Percentiles rank a stretch among this genome's conserved stretches.
Evolutionary conservation across 2,113 vertebrate genomes (phyloP).

Genomic region (Maccullochella peelii): DNA sequence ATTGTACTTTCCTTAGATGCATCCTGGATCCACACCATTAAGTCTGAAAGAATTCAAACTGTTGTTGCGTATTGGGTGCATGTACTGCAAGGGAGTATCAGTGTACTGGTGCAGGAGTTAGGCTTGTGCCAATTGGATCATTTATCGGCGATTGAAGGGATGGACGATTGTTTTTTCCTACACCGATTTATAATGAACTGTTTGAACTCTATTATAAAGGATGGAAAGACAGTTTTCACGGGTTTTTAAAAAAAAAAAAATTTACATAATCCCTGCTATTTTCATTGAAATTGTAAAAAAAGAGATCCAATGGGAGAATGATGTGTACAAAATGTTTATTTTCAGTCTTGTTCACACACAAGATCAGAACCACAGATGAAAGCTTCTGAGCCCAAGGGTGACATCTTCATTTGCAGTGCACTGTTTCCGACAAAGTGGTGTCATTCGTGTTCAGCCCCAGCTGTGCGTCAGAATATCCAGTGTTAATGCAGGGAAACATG

Average conservation of each 20-base stretch:
- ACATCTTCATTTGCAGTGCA: constrained; percentile 21
- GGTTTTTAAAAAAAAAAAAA: too few relatives aligned
- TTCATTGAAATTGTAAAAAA: not conserved
- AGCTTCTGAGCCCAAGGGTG: constrained; percentile 21
- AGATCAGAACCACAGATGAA: constrained; percentile 33
- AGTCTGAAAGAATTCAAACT: not conserved
- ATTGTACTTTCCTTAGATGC: not conserved
- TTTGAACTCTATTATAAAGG: too few relatives aligned
- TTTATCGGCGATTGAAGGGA: too few relatives aligned
- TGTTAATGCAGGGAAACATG: not conserved
- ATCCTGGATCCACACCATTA: not conserved
- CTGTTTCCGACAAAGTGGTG: constrained; percentile 3
- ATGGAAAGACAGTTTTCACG: too few relatives aligned
- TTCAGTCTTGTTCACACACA: constrained; percentile 28
- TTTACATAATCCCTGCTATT: constrained; percentile 19
- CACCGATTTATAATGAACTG: too few relatives aligned
- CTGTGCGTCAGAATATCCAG: constrained; percentile 3
- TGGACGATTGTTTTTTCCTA: too few relatives aligned
- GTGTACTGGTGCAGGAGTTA: too few relatives aligned
- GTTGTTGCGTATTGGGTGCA: not conserved
- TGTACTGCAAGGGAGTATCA: not conserved
- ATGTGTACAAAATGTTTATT: constrained; percentile 36
- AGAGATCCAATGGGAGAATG: constrained; percentile 6
- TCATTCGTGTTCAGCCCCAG: constrained; percentile 30
- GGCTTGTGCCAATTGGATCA: too few relatives aligned